Base-by-base conservation (phyloP, 1,140 invertebrate species). In the Lerema accius region DNA sequence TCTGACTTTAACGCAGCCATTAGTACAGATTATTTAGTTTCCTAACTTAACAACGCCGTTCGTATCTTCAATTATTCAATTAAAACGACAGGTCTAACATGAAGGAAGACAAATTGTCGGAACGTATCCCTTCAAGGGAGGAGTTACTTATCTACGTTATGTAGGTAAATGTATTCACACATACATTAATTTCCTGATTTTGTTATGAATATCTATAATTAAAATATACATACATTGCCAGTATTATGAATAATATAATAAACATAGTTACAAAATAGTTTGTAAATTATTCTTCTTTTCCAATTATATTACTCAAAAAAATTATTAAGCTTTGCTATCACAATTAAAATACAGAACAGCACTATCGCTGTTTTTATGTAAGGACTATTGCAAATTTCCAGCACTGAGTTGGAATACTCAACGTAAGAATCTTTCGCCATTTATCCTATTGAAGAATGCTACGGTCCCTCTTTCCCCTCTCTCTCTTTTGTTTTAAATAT, bases 401-500 rank as follows among this genome's bases (percentile, higher is more conserved):
- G 17, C 4, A 46, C 35, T 23, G 13, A 55, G 26, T 50, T 64
- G 23, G 10, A 51, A 58, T 58, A 32, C 26, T 46, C 39, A 56
- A 46, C 42, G 32, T 23, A 46, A 58, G 42, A 46, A 58, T 64
- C 48, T 35, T 42, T 63, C 19, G 32, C 50, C 55, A 68, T 46
- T 68, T 64, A 63, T 50, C 63, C 55, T 58, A 63, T 68, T 66
- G 53, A 64, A 68, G 63, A 60, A 53, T 61, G 39, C 55, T 55
- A 64, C 55, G 55, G 49, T 53, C 40, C 40, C 56, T 39, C 55
- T 60, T 46, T 39, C 39, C 40, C 49, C 45, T 49, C 63, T 61
- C 53, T 43, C 58, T 73, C 68, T 73, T 75, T 77, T 74, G 68
- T 73, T 79, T 86, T 80, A 86, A 84, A 86, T 84, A 86, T 86